phyloP scores from a whole-genome alignment of 2,113 vertebrate species.

The Osmerus mordax region DNA sequence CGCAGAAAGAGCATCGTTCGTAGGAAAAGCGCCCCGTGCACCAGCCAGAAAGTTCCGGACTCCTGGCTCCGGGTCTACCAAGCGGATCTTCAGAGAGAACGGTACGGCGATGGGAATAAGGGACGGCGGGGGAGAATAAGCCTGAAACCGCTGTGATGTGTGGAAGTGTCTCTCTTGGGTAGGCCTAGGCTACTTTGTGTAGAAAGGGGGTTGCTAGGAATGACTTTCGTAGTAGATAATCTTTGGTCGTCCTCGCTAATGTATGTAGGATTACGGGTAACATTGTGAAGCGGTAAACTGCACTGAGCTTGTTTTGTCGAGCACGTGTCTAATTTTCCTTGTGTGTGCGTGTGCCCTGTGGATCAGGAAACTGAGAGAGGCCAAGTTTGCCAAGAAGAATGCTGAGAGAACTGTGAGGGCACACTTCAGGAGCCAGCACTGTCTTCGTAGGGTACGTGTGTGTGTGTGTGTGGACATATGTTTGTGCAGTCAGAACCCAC shows the following conservation, averaged over 20 bases:
- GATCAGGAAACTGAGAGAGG: conserved; percentile 67
- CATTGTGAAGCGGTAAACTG: too few species aligned
- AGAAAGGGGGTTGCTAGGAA: too few species aligned
- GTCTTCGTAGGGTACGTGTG: conserved; percentile 65
- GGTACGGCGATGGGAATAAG: conserved; percentile 40
- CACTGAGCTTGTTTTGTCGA: too few species aligned
- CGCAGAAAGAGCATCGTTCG: conserved; percentile 60
- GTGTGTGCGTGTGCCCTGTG: background rate
- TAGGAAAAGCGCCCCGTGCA: conserved; percentile 61
- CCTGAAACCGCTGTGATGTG: too few species aligned
- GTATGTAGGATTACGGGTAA: too few species aligned
- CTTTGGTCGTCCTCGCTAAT: too few species aligned
- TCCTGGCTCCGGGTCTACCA: conserved; percentile 68
- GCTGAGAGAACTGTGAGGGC: conserved; percentile 57
- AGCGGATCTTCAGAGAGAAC: conserved; percentile 65
- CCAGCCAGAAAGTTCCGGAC: conserved; percentile 58
- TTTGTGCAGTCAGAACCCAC: background rate
- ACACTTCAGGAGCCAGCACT: conserved; percentile 74
- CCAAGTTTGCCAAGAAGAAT: conserved; percentile 66
- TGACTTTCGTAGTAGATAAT: too few species aligned
- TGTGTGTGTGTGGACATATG: background rate
- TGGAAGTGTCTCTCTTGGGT: too few species aligned
- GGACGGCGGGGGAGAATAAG: too few species aligned
- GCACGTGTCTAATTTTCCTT: background rate
- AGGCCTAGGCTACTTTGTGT: too few species aligned